Evolutionary conservation across 1,140 invertebrate species (phyloP).

Genomic region (Zaprionus lachaisei): DNA sequence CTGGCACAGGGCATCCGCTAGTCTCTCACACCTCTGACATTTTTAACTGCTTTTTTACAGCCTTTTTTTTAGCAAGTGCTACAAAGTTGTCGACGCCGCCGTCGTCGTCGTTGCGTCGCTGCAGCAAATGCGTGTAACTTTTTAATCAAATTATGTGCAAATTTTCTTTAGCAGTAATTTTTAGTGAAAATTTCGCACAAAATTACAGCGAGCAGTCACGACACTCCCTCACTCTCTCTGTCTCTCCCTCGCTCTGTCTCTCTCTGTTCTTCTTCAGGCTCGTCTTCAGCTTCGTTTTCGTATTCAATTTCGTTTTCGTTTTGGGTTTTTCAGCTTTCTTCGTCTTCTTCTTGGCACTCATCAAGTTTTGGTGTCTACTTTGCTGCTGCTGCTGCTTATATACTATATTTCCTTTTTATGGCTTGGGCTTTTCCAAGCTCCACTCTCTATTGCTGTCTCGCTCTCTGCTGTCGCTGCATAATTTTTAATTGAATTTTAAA

Average conservation of each 20-base stretch:
- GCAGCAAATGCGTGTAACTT: slow-evolving; percentile 80
- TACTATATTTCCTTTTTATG: slow-evolving; percentile 55
- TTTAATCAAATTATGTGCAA: slow-evolving; percentile 84
- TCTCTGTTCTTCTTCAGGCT: neutral
- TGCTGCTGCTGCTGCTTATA: slow-evolving; percentile 28
- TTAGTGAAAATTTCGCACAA: slow-evolving; percentile 74
- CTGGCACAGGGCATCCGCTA: neutral
- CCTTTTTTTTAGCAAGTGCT: slow-evolving; percentile 32
- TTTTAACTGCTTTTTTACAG: slow-evolving; percentile 46
- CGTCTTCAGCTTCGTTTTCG: neutral
- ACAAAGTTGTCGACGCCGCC: slow-evolving; percentile 69
- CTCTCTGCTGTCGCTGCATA: slow-evolving; percentile 61
- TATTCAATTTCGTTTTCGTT: slow-evolving; percentile 4
- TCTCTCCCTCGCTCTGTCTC: neutral
- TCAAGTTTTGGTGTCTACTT: slow-evolving; percentile 42
- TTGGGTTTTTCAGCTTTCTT: slow-evolving; percentile 10
- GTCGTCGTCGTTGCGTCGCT: slow-evolving; percentile 43
- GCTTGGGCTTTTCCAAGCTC: slow-evolving; percentile 17
- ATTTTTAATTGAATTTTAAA: slow-evolving; percentile 83
- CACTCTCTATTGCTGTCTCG: neutral
- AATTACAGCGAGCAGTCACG: slow-evolving; percentile 57
- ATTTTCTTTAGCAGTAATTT: slow-evolving; percentile 83
- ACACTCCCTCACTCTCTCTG: neutral
- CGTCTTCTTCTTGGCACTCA: slow-evolving; percentile 29
- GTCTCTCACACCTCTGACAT: neutral